A percentile compares a stretch with the other conserved stretches of the same genome.
Conservation (phyloP, 2,797 vertebrate genomes). For the Myotis planiceps region DNA sequence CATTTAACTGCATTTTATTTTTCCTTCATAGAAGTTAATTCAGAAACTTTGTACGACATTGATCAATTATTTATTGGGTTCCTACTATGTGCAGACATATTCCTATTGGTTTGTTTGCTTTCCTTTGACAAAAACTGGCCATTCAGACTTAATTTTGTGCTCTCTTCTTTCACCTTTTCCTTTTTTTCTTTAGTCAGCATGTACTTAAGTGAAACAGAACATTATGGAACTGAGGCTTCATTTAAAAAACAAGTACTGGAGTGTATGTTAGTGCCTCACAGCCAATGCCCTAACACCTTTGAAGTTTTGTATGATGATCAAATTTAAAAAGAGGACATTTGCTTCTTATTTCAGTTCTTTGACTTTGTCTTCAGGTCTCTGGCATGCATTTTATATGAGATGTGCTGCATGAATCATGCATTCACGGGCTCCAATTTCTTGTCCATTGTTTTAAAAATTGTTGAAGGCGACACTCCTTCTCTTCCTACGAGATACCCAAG, state of each 20-base stretch:
- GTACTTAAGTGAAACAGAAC: neutral
- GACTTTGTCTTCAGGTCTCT: constrained; percentile 88
- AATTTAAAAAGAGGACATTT: neutral
- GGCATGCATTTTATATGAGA: constrained; percentile 92
- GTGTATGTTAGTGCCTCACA: neutral
- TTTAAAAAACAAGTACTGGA: too few relatives aligned
- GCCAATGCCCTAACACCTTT: neutral
- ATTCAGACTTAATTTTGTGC: neutral
- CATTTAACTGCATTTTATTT: constrained; percentile 24
- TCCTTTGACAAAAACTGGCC: neutral
- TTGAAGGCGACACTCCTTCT: constrained; percentile 89
- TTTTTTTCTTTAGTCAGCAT: neutral
- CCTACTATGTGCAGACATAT: neutral
- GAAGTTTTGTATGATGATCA: neutral
- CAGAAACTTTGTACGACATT: neutral
- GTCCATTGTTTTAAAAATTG: constrained; percentile 90
- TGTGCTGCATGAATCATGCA: constrained; percentile 91
- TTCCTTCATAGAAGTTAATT: constrained; percentile 13
- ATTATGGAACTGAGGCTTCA: neutral
- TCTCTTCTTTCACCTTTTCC: neutral
- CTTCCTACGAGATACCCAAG: constrained; percentile 87
- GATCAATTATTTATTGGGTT: neutral
- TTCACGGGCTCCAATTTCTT: constrained; percentile 92
- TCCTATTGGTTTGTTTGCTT: neutral
- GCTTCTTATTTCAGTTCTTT: constrained; percentile 8